These are phyloP conservation scores for Cichladusa arquata DNA, from an alignment of 2,113 vertebrate genomes.

Conservation along the genomic window DNA sequence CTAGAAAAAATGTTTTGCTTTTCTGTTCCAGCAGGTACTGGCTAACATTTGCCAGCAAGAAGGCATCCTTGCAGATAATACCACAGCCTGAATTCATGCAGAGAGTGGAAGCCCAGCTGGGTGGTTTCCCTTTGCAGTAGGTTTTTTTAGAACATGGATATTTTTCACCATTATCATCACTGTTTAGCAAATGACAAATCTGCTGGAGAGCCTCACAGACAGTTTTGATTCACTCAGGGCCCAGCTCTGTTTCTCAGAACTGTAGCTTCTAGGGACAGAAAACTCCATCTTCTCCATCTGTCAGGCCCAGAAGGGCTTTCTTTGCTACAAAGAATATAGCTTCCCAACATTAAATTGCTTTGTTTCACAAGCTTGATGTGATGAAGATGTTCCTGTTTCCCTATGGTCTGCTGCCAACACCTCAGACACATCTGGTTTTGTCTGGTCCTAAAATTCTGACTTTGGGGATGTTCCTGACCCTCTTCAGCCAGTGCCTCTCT, in stretches of 20 bases:
- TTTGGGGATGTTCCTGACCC: background rate
- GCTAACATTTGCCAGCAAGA: conserved; percentile 13
- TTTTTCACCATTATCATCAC: conserved; percentile 46
- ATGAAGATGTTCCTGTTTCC: background rate
- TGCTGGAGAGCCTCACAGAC: background rate
- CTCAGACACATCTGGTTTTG: background rate
- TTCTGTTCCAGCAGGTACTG: conserved; percentile 6
- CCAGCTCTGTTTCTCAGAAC: background rate
- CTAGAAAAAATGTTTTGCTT: background rate
- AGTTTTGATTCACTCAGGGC: background rate
- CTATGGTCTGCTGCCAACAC: background rate
- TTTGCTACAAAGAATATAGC: background rate
- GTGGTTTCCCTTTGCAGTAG: conserved; percentile 28
- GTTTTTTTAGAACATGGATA: conserved; percentile 23
- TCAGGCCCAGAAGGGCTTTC: background rate
- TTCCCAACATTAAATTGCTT: background rate
- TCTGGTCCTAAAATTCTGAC: background rate
- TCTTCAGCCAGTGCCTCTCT: background rate
- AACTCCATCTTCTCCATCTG: conserved; percentile 28
- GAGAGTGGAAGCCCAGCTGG: conserved; percentile 26
- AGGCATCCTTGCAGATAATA: background rate
- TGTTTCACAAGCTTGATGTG: background rate
- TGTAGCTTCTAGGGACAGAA: background rate
- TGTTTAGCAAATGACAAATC: conserved; percentile 27
- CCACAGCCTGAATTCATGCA: background rate